Evolutionary conservation across 1,140 invertebrate species (phyloP), one percentile per base, ranked within the genome.

Genomic region (Pygmarrhopalites habei): DNA sequence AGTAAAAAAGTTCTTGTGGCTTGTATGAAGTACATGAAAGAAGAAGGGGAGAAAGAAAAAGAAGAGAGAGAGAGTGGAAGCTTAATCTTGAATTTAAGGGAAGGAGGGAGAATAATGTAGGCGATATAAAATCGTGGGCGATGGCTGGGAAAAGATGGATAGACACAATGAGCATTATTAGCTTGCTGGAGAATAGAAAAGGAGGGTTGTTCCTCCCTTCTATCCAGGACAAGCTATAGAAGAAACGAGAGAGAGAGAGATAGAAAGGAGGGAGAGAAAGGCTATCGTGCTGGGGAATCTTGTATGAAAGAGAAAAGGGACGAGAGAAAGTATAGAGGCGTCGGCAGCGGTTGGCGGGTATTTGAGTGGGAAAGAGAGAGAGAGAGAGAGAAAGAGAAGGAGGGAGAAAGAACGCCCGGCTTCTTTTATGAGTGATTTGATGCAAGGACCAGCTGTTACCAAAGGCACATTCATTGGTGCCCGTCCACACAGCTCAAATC

Each of bases 11-110:
- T 19, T 10, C 65, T 62, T 49, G 60, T 67, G 68, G 49, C 2
- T 62, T 44, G 49, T 26, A 64, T 46, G 62, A 49, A 35, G 39
- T 59, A 35, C 49, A 51, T 14, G 28, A 62, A 56, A 61, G 65
- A 30, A 44, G 15, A 62, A 62, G 58, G 70, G 72, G 67, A 52
- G 68, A 64, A 57, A 65, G 65, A 66, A 71, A 62, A 72, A 70
- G 47, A 66, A 68, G 67, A 66, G 67, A 60, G 60, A 68, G 61
- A 56, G 30, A 35, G 32, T 7, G 15, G 32, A 35, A 15, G 49
- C 23, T 52, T 52, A 52, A 52, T 52, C 49, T 29, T 4, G 23
- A 52, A 52, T 52, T 52, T 52, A 28, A 46, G 5, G 25, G 46
- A 15, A 7, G 7, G 23, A 21, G 19, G 14, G 14, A 52, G 49